Percentiles rank a stretch among this genome's conserved stretches.
phyloP scores from a whole-genome alignment of 2,113 vertebrate genomes.

The Atlantisia rogersi region DNA sequence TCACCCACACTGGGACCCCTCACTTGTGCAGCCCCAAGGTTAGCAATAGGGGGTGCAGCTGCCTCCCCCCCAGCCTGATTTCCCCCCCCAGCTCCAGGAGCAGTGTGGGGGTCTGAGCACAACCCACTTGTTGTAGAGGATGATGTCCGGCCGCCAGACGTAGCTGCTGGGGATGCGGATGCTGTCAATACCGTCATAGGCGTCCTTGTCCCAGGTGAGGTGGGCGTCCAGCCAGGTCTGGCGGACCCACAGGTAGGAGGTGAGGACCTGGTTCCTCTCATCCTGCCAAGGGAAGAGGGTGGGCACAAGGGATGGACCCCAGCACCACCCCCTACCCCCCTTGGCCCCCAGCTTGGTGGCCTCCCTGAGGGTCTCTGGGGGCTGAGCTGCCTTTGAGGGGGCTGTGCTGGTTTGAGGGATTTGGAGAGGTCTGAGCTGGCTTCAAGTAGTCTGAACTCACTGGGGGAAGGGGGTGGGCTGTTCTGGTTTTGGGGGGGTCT shows the following conservation, averaged over 20 bases:
- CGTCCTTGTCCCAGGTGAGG: constrained; percentile 85
- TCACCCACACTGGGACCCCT: background rate
- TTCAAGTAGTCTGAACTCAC: background rate
- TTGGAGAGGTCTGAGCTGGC: background rate
- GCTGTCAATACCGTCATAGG: constrained; percentile 87
- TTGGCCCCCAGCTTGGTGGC: accelerated
- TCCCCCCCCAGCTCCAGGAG: background rate
- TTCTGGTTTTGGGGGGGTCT: background rate
- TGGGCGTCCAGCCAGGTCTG: constrained; percentile 89
- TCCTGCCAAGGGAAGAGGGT: constrained; percentile 57
- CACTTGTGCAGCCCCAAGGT: accelerated
- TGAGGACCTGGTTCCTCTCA: constrained; percentile 83
- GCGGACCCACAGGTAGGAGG: constrained; percentile 88
- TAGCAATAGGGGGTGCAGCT: background rate
- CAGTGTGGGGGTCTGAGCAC: accelerated
- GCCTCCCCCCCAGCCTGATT: too few relatives aligned
- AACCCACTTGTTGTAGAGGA: constrained; percentile 92
- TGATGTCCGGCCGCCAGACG: constrained; percentile 91
- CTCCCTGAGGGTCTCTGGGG: background rate
- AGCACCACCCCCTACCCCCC: accelerated
- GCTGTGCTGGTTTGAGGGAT: background rate
- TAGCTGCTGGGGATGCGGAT: constrained; percentile 92
- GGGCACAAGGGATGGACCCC: accelerated
- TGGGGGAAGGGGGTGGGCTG: background rate
- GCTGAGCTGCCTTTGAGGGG: background rate